Evolutionary conservation across 2,888 invertebrate genomes (phyloP).

Genomic region (Xanthostigma xanthostigma): DNA sequence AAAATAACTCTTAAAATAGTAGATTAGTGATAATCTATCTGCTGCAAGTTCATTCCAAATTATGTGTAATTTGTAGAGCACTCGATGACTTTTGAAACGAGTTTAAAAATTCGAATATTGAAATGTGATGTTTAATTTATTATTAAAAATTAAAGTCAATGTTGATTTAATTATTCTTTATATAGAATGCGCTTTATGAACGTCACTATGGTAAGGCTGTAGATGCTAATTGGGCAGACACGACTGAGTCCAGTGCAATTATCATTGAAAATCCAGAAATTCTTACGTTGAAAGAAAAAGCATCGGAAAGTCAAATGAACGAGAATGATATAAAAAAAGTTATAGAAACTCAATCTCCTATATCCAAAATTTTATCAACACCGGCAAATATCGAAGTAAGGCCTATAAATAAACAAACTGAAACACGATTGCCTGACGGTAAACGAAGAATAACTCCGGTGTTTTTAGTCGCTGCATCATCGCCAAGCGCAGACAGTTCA

Average conservation of each 20-base stretch:
- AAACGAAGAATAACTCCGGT: conserved; percentile 92
- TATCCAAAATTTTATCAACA: conserved; percentile 8
- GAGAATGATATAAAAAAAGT: conserved; percentile 16
- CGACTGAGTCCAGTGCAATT: conserved; percentile 35
- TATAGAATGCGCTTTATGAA: conserved; percentile 64
- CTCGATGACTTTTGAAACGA: neutral
- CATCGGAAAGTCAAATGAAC: conserved; percentile 31
- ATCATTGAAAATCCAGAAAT: conserved; percentile 55
- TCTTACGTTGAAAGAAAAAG: conserved; percentile 38
- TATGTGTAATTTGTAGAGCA: neutral
- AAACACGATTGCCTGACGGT: conserved; percentile 87
- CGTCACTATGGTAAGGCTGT: conserved; percentile 75
- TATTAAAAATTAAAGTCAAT: too few species aligned
- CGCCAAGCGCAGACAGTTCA: conserved; percentile 20
- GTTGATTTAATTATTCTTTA: conserved; percentile 7
- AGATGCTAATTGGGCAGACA: conserved; percentile 30
- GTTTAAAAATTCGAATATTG: neutral
- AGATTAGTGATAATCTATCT: too few species aligned
- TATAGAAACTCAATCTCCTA: conserved; percentile 7
- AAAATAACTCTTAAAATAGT: neutral
- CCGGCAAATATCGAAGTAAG: conserved; percentile 30
- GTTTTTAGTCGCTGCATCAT: conserved; percentile 51
- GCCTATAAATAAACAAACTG: conserved; percentile 80
- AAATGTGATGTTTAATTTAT: too few species aligned
- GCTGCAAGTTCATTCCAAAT: too few species aligned